phyloP scores from a whole-genome alignment of 2,113 vertebrate species.

The Marcusenius ussheri region DNA sequence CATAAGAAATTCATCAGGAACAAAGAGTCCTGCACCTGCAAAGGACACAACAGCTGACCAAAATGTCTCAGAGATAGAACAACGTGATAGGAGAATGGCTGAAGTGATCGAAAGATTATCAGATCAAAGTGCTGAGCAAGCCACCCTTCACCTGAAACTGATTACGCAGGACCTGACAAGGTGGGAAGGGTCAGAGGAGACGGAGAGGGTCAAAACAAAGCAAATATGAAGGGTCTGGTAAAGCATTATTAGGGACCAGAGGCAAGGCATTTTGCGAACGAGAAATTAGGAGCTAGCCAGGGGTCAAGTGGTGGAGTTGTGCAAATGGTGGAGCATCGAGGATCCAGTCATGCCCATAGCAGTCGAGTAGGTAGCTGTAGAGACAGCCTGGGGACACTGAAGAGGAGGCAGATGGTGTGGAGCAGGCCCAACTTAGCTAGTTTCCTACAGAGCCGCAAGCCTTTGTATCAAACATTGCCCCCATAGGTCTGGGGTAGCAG shows the following conservation, averaged over 20 bases:
- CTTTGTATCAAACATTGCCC: neutral
- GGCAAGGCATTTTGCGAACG: neutral
- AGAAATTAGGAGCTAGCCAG: neutral
- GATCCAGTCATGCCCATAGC: neutral
- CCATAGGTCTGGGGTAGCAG: neutral
- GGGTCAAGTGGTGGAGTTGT: neutral
- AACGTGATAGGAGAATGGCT: neutral
- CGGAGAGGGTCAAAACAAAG: neutral
- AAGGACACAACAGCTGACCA: neutral
- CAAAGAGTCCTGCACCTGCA: neutral
- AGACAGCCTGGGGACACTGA: neutral
- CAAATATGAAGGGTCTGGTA: neutral
- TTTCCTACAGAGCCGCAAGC: neutral
- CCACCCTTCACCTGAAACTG: neutral
- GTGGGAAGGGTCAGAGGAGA: neutral
- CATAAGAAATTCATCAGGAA: neutral
- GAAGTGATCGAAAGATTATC: neutral
- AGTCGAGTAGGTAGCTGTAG: neutral
- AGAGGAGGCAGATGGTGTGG: neutral
- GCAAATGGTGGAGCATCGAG: neutral
- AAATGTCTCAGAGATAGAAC: neutral
- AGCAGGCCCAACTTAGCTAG: neutral
- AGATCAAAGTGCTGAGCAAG: neutral
- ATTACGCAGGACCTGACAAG: neutral
- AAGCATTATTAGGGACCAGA: neutral